phyloP scores from a whole-genome alignment of 1,140 invertebrate species.

The Megalonaias nervosa region DNA sequence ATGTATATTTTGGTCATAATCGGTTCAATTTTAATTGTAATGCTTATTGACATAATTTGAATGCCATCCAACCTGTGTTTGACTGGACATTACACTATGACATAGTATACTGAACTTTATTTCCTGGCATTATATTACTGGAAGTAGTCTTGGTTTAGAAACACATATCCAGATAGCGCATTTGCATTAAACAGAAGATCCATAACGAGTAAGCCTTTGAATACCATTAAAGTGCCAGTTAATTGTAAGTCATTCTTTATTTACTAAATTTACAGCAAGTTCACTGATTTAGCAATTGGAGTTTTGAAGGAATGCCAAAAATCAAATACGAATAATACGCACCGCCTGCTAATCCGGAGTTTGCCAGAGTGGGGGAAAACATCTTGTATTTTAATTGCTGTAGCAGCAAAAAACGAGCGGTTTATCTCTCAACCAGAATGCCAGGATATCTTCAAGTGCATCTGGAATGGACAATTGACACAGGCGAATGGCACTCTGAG shows the following conservation, averaged over 20 bases:
- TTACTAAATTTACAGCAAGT: not conserved
- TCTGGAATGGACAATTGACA: not conserved
- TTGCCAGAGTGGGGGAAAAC: not conserved
- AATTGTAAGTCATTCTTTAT: not conserved
- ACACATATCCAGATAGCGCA: not conserved
- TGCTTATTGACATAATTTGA: no score
- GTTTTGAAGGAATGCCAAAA: not conserved
- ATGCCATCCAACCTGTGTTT: no score
- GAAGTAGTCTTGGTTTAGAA: no score
- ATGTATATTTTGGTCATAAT: no score
- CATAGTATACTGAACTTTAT: no score
- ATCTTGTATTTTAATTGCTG: slow-evolving; percentile 6
- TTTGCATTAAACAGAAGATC: not conserved
- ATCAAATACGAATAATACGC: not conserved
- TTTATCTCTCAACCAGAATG: slow-evolving; percentile 4
- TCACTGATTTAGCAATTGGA: slow-evolving; percentile 1
- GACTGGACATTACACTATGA: no score
- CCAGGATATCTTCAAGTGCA: not conserved
- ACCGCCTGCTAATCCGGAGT: not conserved
- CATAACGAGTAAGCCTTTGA: not conserved
- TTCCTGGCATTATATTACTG: no score
- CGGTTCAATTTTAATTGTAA: no score
- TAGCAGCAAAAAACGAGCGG: not conserved
- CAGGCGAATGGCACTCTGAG: not conserved
- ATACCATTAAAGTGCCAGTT: not conserved